Evolutionary conservation across 2,888 invertebrate species (phyloP).

Genomic region (Autographa gamma): DNA sequence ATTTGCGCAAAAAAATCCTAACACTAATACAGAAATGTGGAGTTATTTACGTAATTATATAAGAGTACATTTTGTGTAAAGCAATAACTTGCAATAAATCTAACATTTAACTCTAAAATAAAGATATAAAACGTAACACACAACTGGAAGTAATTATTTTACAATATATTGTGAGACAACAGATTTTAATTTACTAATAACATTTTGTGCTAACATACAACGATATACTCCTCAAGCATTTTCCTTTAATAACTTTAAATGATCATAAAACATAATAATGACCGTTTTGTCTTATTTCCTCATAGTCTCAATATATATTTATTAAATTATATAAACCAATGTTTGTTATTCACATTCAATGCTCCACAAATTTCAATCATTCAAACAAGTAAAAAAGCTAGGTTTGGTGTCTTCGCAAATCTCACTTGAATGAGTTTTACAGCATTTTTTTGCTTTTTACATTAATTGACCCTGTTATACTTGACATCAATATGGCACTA

Average conservation of each 20-base stretch:
- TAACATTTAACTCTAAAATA: constrained; percentile 36
- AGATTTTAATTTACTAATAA: constrained; percentile 17
- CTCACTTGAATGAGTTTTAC: constrained; percentile 22
- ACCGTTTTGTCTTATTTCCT: constrained; percentile 12
- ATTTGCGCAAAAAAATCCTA: constrained; percentile 40
- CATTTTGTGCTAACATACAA: constrained; percentile 31
- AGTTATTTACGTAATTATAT: constrained; percentile 27
- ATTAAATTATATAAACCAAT: constrained; percentile 18
- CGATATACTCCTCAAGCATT: constrained; percentile 14
- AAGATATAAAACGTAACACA: constrained; percentile 25
- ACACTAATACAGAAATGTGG: constrained; percentile 28
- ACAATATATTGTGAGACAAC: constrained; percentile 12
- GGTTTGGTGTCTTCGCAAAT: constrained; percentile 12
- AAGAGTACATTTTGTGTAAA: constrained; percentile 46
- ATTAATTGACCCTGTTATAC: constrained; percentile 56
- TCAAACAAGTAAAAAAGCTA: constrained; percentile 41
- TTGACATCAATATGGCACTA: constrained; percentile 50
- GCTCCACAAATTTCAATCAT: constrained; percentile 19
- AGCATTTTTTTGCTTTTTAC: constrained; percentile 34
- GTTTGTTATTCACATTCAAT: constrained; percentile 15
- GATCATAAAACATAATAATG: constrained; percentile 18
- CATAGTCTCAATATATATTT: constrained; percentile 14
- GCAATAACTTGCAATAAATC: constrained; percentile 43
- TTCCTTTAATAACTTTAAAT: constrained; percentile 16
- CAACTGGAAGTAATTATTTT: constrained; percentile 36